These are phyloP conservation scores for Perizoma flavofasciatum DNA, from an alignment of 2,888 invertebrate genomes.

Conservation along the genomic window DNA sequence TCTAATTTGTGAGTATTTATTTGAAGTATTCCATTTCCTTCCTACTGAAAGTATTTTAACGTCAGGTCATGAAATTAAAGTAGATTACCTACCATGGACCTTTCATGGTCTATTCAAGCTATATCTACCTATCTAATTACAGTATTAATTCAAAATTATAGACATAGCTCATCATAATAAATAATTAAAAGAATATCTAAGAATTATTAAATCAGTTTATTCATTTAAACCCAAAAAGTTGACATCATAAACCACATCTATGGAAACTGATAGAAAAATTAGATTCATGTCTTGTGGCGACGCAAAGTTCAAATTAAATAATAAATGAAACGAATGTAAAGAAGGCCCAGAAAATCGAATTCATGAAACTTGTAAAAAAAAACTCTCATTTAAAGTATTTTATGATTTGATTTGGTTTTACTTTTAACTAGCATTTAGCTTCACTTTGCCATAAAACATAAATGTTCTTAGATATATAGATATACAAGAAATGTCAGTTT, in stretches of 20 bases:
- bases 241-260: conserved; percentile 80
- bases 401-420: no score
- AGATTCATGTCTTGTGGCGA: conserved; percentile 8
- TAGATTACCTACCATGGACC: no score
- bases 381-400: no score
- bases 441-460: conserved; percentile 3
- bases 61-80: no score
- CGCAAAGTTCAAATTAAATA: neutral
- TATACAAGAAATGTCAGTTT: no score
- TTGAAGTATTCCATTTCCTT: conserved; percentile 33
- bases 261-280: conserved; percentile 42
- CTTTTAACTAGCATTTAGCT: neutral
- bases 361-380: no score
- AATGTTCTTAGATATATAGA: no score
- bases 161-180: neutral
- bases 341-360: neutral
- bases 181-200: conserved; percentile 11
- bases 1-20: conserved; percentile 72
- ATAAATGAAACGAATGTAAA: neutral
- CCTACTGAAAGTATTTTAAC: neutral
- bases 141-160: no score
- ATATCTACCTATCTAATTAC: no score
- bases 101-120: no score
- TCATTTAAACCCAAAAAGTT: conserved; percentile 76
- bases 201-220: conserved; percentile 79